phyloP scores from a whole-genome alignment of 2,888 invertebrate species.

The Steromphala cineraria region DNA sequence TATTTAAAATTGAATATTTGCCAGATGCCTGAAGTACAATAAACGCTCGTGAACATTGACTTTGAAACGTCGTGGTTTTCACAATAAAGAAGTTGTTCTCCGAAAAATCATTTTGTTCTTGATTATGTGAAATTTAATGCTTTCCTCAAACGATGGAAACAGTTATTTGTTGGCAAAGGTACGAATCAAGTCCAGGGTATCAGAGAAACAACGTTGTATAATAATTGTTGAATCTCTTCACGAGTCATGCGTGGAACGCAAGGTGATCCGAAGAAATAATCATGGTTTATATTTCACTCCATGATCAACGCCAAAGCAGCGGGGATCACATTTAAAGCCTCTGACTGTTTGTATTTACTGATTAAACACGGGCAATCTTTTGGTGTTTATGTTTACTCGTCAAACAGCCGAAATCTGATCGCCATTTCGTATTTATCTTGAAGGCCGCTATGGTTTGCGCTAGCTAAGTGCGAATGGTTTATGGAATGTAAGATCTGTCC shows the following conservation, averaged over 20 bases:
- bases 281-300: background rate
- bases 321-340: background rate
- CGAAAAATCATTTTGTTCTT: too few relatives aligned
- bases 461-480: slow-evolving; percentile 20
- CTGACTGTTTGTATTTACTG: background rate
- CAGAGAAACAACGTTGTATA: background rate
- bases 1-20: too few relatives aligned
- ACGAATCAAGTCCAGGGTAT: background rate
- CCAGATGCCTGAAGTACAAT: too few relatives aligned
- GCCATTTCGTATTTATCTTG: slow-evolving; percentile 23
- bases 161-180: too few relatives aligned
- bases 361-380: slow-evolving; percentile 2
- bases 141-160: too few relatives aligned
- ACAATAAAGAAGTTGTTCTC: too few relatives aligned
- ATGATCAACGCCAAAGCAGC: background rate
- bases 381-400: slow-evolving; percentile 17
- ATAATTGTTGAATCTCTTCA: background rate
- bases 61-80: too few relatives aligned
- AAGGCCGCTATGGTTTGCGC: slow-evolving; percentile 21
- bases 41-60: too few relatives aligned
- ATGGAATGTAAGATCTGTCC: slow-evolving; percentile 9
- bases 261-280: background rate
- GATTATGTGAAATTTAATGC: too few relatives aligned
- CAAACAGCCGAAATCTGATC: slow-evolving; percentile 27
- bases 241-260: background rate